Conservation (phyloP, 2,888 invertebrate species). For the Amaurobius ferox region DNA sequence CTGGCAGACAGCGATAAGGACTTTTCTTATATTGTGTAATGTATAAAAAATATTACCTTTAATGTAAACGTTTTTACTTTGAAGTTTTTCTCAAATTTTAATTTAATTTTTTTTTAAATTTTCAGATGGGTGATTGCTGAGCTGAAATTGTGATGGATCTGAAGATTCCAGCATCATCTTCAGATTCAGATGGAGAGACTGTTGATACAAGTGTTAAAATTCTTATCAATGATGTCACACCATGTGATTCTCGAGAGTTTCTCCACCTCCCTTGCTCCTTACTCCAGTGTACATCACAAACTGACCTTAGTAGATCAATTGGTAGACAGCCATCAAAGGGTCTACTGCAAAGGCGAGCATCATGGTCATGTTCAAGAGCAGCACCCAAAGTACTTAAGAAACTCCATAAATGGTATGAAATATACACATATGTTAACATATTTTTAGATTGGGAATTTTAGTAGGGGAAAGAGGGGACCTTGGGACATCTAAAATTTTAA, state of each 20-base stretch:
- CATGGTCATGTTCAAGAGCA: conserved; percentile 27
- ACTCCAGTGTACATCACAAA: conserved; percentile 6
- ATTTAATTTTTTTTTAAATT: too few relatives aligned
- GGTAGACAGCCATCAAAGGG: conserved; percentile 26
- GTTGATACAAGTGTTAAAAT: conserved; percentile 72
- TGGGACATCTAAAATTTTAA: too few relatives aligned
- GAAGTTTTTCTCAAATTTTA: too few relatives aligned
- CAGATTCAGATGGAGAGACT: conserved; percentile 50
- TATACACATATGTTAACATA: too few relatives aligned
- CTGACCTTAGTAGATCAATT: neutral
- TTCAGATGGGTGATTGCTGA: conserved; percentile 35
- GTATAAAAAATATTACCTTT: too few relatives aligned
- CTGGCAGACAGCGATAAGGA: too few relatives aligned
- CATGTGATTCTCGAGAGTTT: conserved; percentile 73
- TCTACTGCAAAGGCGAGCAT: conserved; percentile 37
- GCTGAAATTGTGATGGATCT: conserved; percentile 28
- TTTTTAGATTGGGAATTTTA: too few relatives aligned
- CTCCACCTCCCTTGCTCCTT: conserved; percentile 40
- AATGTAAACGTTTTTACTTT: too few relatives aligned
- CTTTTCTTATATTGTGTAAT: too few relatives aligned
- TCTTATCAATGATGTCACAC: conserved; percentile 73
- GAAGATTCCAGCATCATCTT: conserved; percentile 35
- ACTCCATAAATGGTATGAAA: conserved; percentile 46
- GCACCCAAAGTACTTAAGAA: neutral
- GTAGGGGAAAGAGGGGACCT: too few relatives aligned